Conservation (phyloP, 2,797 vertebrate species). For the Sebastes hubbsi region DNA sequence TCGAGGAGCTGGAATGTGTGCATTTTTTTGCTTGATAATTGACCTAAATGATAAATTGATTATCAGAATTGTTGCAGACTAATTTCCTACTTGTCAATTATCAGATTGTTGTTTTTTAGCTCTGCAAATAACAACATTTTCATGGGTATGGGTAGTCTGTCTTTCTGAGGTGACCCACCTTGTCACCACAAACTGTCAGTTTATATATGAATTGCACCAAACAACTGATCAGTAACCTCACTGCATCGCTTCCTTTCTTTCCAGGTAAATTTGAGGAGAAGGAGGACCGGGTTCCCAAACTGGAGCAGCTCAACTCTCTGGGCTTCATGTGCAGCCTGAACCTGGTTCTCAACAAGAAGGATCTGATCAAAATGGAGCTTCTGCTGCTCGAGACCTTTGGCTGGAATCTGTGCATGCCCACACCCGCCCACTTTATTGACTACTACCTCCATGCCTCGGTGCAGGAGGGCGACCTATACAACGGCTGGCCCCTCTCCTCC, state of each 20-base stretch:
- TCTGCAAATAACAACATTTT: neutral
- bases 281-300: conserved; percentile 89
- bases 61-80: too few species aligned
- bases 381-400: conserved; percentile 90
- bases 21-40: neutral
- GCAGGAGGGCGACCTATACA: conserved; percentile 89
- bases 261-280: conserved; percentile 95
- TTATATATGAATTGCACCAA: neutral
- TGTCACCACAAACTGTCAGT: neutral
- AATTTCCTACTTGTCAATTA: too few species aligned
- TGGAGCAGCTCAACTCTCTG: conserved; percentile 90
- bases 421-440: conserved; percentile 93
- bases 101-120: neutral
- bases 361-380: conserved; percentile 90
- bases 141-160: neutral
- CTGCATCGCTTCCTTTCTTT: neutral
- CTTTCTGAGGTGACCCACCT: neutral
- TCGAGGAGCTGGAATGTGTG: neutral
- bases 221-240: neutral
- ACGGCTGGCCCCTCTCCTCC: conserved; percentile 88
- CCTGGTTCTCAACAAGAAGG: conserved; percentile 87
- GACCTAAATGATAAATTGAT: neutral
- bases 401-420: conserved; percentile 95
- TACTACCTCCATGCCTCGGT: conserved; percentile 91
- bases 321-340: conserved; percentile 87